Base-by-base conservation (phyloP, 2,888 invertebrate genomes). In the Yponomeuta plumbellus region DNA sequence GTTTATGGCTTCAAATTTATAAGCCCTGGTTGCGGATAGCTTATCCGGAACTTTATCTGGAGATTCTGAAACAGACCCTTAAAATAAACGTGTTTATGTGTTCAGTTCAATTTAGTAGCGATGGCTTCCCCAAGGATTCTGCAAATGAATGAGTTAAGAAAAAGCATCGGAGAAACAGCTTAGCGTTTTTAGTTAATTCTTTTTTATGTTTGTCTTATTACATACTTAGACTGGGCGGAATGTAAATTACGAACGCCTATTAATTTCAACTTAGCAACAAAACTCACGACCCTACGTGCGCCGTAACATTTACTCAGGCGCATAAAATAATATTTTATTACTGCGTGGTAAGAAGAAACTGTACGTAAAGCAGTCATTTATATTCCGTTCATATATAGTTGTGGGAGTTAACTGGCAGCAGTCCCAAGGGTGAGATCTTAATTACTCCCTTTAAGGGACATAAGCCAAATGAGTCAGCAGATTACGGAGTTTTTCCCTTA, bases 371-470 rank as follows among this genome's bases (percentile, higher is more conserved):
- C 6, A 64, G 8, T 8, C 39, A 64, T 63, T 67, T 67, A 67
- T 67, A 63, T 64, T 67, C 63, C 39, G 59, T 58, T 59, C 22
- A 23, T 40, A 64, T 21, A 59, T 57, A 26, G 22, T 8, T 17
- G 34, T 26, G 26, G 26, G n/a, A 57, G 58, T 39, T 39, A 39
- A 44, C 23, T 39, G 39, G 39, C 57, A 59, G 67, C 59, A n/a
- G 58, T 26, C 75, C 67, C 70, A 17, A 1, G 71, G 68, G 76
- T 67, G 57, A 67, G 57, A 68, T 72, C 75, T 75, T 81, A 80
- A 81, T 81, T 81, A 79, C 76, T 66, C 70, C 76, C 77, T 79
- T 78, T 78, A 76, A 73, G 75, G 72, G 73, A 73, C 72, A 75
- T 70, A 70, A 69, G 71, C 72, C 67, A 75, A 78, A 78, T 75